These are phyloP conservation scores for Thamnaconus septentrionalis DNA, from an alignment of 2,113 vertebrate species.

Conservation along the genomic window DNA sequence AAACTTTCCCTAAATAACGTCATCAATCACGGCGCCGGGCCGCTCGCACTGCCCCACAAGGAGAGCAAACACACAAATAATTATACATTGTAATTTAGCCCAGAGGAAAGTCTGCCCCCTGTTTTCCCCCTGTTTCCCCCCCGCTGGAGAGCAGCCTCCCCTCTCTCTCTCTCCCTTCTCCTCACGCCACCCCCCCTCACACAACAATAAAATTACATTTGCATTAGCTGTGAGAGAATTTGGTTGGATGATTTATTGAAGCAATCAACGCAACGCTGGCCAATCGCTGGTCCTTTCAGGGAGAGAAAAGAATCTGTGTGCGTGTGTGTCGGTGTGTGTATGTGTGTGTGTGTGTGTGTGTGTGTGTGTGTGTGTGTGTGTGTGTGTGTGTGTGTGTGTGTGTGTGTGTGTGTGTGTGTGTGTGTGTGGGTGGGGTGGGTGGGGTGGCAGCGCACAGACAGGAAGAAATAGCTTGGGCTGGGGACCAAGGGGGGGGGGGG, in stretches of 20 bases:
- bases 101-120: constrained; percentile 82
- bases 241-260: constrained; percentile 81
- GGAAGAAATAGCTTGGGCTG: constrained; percentile 58
- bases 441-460: constrained; percentile 46
- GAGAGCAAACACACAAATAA: constrained; percentile 84
- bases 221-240: constrained; percentile 82
- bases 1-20: constrained; percentile 84
- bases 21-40: constrained; percentile 88
- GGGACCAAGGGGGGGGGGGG: constrained; percentile 47
- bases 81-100: constrained; percentile 83
- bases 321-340: constrained; percentile 16
- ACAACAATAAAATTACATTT: constrained; percentile 86
- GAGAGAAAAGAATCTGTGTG: constrained; percentile 6
- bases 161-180: constrained; percentile 55
- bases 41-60: constrained; percentile 80
- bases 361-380: constrained; percentile 18
- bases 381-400: constrained; percentile 11
- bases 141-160: constrained; percentile 46
- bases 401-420: constrained; percentile 20
- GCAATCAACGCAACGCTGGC: constrained; percentile 76
- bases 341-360: constrained; percentile 5
- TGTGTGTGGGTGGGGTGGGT: constrained; percentile 36
- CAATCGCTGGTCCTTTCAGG: constrained; percentile 45
- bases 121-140: constrained; percentile 39
- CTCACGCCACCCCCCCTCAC: constrained; percentile 33